Evolutionary conservation across 2,888 invertebrate genomes (phyloP), one percentile per base, ranked within the genome.

Genomic region (Thymelicus lineola): DNA sequence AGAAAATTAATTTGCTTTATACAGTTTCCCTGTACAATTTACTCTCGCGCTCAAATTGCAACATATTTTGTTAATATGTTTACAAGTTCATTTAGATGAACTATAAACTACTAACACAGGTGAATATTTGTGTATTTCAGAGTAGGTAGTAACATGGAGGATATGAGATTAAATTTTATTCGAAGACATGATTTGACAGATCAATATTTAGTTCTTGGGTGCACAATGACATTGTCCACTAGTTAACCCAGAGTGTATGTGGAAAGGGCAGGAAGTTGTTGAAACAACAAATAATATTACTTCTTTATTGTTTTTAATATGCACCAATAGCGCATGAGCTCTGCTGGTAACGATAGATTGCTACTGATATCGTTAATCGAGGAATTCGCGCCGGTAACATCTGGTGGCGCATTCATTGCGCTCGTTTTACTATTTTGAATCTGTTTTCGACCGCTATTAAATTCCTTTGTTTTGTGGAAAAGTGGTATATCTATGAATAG

Each of bases 1-100:
- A 62, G 68, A 68, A 68, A 62, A 68, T 68, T 68, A 68, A 68
- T 68, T 62, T 55, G 62, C 61, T 68, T 61, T 62, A 57, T 62
- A 68, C 46, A 17, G 55, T 42, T 68, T 12, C 67, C 55, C 7
- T 61, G 61, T 45, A 45, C 65, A 65, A 65, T 65, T 55, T 55
- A 55, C 64, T 57, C 15, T 45, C 46, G 28, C 45, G 57, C 28
- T 45, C 7, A 57, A 35, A 36, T 36, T 55, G n/a, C 28, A 36
- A 35, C 36, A 36, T 15, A 36, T 57, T 55, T 28, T 36, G 36
- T 10, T 53, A 57, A 57, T 57, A 36, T 36, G 57, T 57, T 36
- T 36, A 35, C 55, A 53, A 53, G 53, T 53, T 50, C 50, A 50
- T 50, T 50, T 50, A 1, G 42, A 42, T 42, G 42, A 42, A 42